phyloP scores from a whole-genome alignment of 1,140 invertebrate species.

The Pseudobourletiella spinata region DNA sequence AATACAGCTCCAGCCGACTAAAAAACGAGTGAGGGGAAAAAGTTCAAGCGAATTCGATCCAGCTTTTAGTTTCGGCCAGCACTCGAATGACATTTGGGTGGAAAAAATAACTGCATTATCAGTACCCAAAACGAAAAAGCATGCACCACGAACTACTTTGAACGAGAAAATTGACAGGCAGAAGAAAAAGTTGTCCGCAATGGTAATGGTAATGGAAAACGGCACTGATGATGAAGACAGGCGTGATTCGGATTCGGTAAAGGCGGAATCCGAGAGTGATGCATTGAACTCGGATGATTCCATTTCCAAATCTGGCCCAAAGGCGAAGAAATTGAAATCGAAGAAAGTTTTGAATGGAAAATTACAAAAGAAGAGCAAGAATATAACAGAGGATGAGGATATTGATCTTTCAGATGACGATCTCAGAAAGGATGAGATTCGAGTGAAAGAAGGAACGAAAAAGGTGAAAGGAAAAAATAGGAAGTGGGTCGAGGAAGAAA shows the following conservation, averaged over 20 bases:
- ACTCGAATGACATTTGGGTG: constrained; percentile 22
- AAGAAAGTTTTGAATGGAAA: constrained; percentile 16
- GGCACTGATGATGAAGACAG: constrained; percentile 11
- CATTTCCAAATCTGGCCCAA: constrained; percentile 11
- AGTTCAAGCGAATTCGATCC: constrained; percentile 21
- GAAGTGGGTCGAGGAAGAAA: constrained; percentile 39
- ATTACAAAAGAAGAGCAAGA: constrained; percentile 7
- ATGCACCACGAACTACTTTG: constrained; percentile 10
- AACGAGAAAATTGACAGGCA: constrained; percentile 38
- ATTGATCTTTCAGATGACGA: constrained; percentile 40
- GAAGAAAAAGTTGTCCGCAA: background rate
- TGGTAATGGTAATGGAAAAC: constrained; percentile 1
- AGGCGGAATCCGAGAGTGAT: constrained; percentile 16
- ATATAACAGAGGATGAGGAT: constrained; percentile 26
- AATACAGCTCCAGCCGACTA: constrained; percentile 32
- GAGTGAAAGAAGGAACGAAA: constrained; percentile 45
- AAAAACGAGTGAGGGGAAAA: constrained; percentile 19
- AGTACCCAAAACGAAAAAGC: background rate
- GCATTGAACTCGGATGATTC: constrained; percentile 30
- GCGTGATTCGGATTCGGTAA: background rate
- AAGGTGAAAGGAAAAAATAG: constrained; percentile 41
- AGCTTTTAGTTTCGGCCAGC: constrained; percentile 22
- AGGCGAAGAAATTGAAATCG: constrained; percentile 40
- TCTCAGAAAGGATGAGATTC: constrained; percentile 38
- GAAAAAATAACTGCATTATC: constrained; percentile 2